Evolutionary conservation across 2,113 vertebrate genomes (phyloP).

Genomic region (Anser brachyrhynchus): DNA sequence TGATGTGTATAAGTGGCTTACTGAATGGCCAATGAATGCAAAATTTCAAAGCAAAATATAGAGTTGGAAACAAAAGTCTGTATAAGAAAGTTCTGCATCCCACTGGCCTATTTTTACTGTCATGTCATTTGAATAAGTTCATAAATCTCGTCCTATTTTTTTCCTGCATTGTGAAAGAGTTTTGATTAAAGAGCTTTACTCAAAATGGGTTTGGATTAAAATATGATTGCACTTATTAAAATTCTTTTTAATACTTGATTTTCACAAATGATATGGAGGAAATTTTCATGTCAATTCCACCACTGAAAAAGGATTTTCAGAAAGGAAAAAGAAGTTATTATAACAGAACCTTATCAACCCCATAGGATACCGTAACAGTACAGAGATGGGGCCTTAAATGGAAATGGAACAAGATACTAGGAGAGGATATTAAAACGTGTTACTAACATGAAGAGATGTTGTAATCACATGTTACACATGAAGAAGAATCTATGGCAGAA

Average conservation of each 20-base stretch:
- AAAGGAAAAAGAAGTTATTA: not conserved
- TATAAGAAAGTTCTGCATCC: not conserved
- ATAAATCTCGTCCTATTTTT: constrained; percentile 35
- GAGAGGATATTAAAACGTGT: not conserved
- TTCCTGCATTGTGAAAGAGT: not conserved
- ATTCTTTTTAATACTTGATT: constrained; percentile 32
- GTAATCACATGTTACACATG: not conserved
- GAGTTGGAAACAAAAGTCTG: not conserved
- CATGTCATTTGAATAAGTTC: constrained; percentile 26
- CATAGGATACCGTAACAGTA: not conserved
- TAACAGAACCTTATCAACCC: not conserved
- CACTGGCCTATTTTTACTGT: constrained; percentile 51
- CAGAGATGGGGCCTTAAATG: not conserved
- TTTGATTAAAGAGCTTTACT: constrained; percentile 47
- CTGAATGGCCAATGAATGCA: not conserved
- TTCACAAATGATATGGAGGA: constrained; percentile 3
- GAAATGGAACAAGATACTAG: not conserved
- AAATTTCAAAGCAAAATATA: not conserved
- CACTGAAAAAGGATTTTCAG: not conserved
- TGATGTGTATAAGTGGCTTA: not conserved
- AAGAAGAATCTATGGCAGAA: not conserved
- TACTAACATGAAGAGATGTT: not conserved
- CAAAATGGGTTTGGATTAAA: constrained; percentile 35
- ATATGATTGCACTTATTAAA: constrained; percentile 35
- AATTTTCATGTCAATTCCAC: constrained; percentile 13